Conservation (phyloP, 2,797 vertebrate genomes). For the Acanthornis magna region DNA sequence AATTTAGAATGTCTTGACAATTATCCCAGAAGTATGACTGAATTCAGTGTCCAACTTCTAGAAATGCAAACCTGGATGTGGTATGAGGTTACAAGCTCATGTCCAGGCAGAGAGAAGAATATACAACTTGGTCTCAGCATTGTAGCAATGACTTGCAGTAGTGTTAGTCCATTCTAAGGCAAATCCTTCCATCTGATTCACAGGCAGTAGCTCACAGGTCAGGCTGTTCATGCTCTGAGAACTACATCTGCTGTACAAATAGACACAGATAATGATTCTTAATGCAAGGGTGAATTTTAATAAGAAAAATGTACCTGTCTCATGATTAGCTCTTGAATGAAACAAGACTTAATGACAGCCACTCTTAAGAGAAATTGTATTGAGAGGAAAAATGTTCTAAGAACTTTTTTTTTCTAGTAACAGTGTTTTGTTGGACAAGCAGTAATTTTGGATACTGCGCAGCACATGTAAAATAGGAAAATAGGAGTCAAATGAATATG, state of each 20-base stretch:
- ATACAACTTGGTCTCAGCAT: background rate
- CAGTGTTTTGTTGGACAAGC: background rate
- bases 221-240: background rate
- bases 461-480: background rate
- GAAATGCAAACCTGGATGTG: background rate
- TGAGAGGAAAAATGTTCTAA: background rate
- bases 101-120: background rate
- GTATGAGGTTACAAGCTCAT: background rate
- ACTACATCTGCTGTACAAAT: background rate
- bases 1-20: background rate
- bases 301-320: background rate
- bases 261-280: background rate
- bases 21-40: background rate
- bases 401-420: background rate
- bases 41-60: background rate
- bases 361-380: background rate
- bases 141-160: background rate
- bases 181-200: background rate
- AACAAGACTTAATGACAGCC: background rate
- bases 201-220: background rate
- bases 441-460: background rate
- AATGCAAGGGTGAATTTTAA: background rate
- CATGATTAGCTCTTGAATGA: background rate
- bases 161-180: rapidly evolving
- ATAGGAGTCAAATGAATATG: background rate